Conservation (phyloP, 2,797 vertebrate genomes). For the Pseudochirops corinnae region DNA sequence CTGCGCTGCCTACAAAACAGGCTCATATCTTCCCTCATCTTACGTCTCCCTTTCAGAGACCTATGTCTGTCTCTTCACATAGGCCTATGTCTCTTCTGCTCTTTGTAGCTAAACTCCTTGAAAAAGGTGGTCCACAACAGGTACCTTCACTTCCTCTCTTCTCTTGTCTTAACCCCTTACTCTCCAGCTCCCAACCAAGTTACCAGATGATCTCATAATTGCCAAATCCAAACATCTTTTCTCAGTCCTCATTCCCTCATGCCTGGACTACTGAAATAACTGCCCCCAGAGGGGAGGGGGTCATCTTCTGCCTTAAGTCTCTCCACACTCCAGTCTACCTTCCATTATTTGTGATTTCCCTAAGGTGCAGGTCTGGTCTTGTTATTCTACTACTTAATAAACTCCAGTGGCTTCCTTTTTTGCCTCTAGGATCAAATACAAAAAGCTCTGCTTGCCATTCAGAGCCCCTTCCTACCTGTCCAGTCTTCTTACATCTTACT, state of each 20-base stretch:
- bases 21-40: too few species aligned
- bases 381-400: too few species aligned
- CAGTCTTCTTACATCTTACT: neutral
- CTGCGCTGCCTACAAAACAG: neutral
- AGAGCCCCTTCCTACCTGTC: neutral
- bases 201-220: neutral
- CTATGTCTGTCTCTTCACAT: too few species aligned
- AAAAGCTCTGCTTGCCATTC: neutral
- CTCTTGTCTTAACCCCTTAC: too few species aligned
- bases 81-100: neutral
- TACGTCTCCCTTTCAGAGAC: neutral
- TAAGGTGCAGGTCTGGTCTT: too few species aligned
- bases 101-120: neutral
- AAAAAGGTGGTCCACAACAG: neutral
- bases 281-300: rapidly evolving
- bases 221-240: neutral
- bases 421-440: neutral
- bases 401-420: neutral
- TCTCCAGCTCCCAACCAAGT: neutral
- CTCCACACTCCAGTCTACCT: too few species aligned
- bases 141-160: neutral
- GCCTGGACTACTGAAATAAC: neutral
- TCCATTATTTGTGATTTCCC: neutral
- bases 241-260: neutral
- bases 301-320: too few species aligned